Base-by-base conservation (phyloP, 2,888 invertebrate species). In the Morpho achilles region DNA sequence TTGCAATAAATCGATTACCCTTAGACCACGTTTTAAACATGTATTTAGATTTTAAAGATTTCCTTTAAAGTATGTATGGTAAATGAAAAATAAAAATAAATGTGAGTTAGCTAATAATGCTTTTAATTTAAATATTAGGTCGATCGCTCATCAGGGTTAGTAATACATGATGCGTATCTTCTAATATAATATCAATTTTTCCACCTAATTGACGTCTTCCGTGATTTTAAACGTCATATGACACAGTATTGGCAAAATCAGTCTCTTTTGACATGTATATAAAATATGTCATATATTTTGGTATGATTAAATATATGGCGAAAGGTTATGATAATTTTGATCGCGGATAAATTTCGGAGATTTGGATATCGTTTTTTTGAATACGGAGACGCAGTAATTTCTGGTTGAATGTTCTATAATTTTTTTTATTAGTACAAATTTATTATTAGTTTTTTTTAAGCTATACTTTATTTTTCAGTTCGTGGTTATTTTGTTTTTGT, bases 351-450 rank as follows among this genome's bases (percentile, higher is more conserved):
- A 32, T 32, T 32, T 32, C 32, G 5, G 32, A 32, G 3, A 32
- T 32, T 53, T 46, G 7, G 9, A 41, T n/a, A 7, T 41, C 3
- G 32, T 53, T 41, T 16, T 53, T 23, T n/a, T n/a, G 10, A 43
- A 8, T n/a, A n/a, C 42, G 7, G 7, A 23, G 42, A 32, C 39
- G 46, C 9, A 56, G 55, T 22, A n/a, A 45, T 47, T 47, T 60
- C 53, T 59, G 49, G 67, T 68, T 68, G 71, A 75, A 71, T 70
- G 32, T 74, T 69, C 73, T 72, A 70, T 65, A 75, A 75, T 74
- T 77, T 62, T 69, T 77, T 53, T 59, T 72, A 74, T 80, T 80
- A 87, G 88, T 89, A 88, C 88, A 87, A 88, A 87, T 82, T 80
- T 72, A 70, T 79, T 71, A 70, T 78, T 84, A 84, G 82, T 85